These are phyloP conservation scores for Calliopum simillimum DNA, from an alignment of 2,888 invertebrate genomes.

Conservation along the genomic window DNA sequence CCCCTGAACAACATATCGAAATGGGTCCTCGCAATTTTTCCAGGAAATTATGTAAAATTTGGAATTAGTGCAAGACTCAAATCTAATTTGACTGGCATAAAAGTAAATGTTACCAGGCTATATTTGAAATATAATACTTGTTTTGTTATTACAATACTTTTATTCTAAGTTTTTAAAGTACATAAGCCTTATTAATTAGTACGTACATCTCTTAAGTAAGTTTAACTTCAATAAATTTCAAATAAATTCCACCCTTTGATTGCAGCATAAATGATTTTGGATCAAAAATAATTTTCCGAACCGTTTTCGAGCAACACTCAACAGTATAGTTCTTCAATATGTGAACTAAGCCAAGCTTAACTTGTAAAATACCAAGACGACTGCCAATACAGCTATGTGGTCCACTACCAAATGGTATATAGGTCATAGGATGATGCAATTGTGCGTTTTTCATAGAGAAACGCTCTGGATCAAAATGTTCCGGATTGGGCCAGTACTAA, in stretches of 20 bases:
- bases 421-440: constrained; percentile 55
- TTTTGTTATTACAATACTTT: too few relatives aligned
- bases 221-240: constrained; percentile 52
- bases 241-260: constrained; percentile 55
- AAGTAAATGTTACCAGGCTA: too few relatives aligned
- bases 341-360: constrained; percentile 59
- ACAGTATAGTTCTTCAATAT: constrained; percentile 54
- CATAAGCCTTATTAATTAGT: too few relatives aligned
- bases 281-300: constrained; percentile 56
- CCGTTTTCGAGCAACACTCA: constrained; percentile 51
- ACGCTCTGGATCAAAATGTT: constrained; percentile 60
- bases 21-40: too few relatives aligned
- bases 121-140: too few relatives aligned
- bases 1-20: too few relatives aligned
- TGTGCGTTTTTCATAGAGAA: constrained; percentile 50
- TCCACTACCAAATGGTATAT: constrained; percentile 63
- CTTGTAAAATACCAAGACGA: constrained; percentile 60
- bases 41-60: too few relatives aligned
- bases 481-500: constrained; percentile 61
- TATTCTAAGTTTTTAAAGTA: too few relatives aligned
- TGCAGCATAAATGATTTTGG: constrained; percentile 61
- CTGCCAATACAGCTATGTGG: constrained; percentile 64
- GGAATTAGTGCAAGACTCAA: too few relatives aligned
- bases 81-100: too few relatives aligned
- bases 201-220: too few relatives aligned